A percentile compares a stretch with the other conserved stretches of the same genome.
phyloP scores from a whole-genome alignment of 2,113 vertebrate species.

The Diadophis punctatus region DNA sequence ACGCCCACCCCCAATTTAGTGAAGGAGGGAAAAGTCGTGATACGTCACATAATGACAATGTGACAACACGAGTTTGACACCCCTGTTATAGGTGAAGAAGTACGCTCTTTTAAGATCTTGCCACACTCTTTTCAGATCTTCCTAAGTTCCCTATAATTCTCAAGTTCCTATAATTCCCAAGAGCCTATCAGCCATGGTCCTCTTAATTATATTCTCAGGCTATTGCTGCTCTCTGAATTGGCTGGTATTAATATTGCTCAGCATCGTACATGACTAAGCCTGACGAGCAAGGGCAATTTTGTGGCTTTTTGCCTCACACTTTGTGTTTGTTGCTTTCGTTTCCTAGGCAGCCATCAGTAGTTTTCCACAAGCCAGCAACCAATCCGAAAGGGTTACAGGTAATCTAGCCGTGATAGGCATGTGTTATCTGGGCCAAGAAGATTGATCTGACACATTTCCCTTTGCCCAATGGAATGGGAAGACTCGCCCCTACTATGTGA shows the following conservation, averaged over 20 bases:
- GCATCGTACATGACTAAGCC: slow-evolving; percentile 42
- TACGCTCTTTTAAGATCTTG: not conserved
- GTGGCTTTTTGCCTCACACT: not conserved
- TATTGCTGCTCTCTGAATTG: slow-evolving; percentile 32
- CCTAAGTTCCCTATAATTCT: not conserved
- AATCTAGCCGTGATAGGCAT: slow-evolving; percentile 38
- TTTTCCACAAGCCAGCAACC: slow-evolving; percentile 32
- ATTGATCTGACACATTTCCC: slow-evolving; percentile 47
- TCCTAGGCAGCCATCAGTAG: slow-evolving; percentile 61
- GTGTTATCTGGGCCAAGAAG: slow-evolving; percentile 34
- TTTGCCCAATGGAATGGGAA: slow-evolving; percentile 21
- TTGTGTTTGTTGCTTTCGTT: slow-evolving; percentile 68
- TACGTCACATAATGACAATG: no score
- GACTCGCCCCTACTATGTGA: not conserved
- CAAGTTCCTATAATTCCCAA: not conserved
- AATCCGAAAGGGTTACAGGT: slow-evolving; percentile 33
- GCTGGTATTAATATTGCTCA: slow-evolving; percentile 18
- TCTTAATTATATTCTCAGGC: slow-evolving; percentile 11
- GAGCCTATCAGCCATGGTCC: not conserved
- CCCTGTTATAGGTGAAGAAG: not conserved
- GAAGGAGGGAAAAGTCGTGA: no score
- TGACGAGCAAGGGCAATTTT: slow-evolving; percentile 38
- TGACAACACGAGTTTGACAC: no score
- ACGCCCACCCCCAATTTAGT: no score
- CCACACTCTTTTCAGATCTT: not conserved